Conservation (phyloP, 2,113 vertebrate species). For the Gambusia affinis region DNA sequence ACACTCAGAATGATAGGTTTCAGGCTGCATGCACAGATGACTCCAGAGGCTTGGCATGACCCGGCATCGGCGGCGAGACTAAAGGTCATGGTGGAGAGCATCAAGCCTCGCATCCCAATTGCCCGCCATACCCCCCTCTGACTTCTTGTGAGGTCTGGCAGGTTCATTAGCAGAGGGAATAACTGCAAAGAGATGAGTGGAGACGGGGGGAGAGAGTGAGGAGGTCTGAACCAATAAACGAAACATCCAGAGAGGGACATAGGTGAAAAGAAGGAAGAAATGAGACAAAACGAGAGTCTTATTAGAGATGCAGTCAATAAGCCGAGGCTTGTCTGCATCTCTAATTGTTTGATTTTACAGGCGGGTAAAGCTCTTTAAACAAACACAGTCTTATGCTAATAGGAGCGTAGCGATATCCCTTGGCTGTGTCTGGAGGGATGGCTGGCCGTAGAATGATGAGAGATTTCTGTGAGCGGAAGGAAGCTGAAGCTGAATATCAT, state of each 20-base stretch:
- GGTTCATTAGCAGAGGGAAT: slow-evolving; percentile 92
- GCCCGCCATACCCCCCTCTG: slow-evolving; percentile 84
- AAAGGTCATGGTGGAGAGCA: slow-evolving; percentile 88
- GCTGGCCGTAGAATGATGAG: slow-evolving; percentile 45
- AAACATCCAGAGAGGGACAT: slow-evolving; percentile 34
- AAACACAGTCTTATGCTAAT: slow-evolving; percentile 99
- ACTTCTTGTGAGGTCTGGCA: slow-evolving; percentile 80
- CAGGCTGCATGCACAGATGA: slow-evolving; percentile 73
- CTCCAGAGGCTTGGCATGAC: slow-evolving; percentile 70
- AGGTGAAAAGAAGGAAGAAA: slow-evolving; percentile 65
- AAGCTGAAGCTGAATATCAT: slow-evolving; percentile 92
- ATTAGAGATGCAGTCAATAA: slow-evolving; percentile 97
- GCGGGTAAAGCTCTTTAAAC: slow-evolving; percentile 91
- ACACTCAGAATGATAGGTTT: slow-evolving; percentile 9
- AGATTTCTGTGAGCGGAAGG: slow-evolving; percentile 81
- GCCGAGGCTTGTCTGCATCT: slow-evolving; percentile 92
- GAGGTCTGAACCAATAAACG: slow-evolving; percentile 47
- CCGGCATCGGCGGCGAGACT: slow-evolving; percentile 64
- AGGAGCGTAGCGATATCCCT: slow-evolving; percentile 82
- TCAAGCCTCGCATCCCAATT: slow-evolving; percentile 88
- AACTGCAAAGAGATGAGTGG: slow-evolving; percentile 20
- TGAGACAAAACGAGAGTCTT: slow-evolving; percentile 70
- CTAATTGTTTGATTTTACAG: slow-evolving; percentile 99
- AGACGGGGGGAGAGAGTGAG: slow-evolving; percentile 4
- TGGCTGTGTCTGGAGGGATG: slow-evolving; percentile 40